phyloP scores from a whole-genome alignment of 2,113 vertebrate species.

The Ahaetulla prasina region DNA sequence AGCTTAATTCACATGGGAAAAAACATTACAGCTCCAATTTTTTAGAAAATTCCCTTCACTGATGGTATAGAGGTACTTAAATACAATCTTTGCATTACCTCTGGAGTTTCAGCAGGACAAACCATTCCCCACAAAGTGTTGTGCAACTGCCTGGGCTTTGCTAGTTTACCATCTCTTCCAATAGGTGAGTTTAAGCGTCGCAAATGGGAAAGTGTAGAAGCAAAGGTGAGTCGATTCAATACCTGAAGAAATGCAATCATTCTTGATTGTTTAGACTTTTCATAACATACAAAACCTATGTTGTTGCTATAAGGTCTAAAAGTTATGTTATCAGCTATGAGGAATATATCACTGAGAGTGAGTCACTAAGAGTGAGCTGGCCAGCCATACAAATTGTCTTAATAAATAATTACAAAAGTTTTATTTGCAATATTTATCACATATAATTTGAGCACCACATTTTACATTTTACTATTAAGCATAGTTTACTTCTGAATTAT shows the following conservation, averaged over 20 bases:
- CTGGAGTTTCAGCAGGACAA: slow-evolving; percentile 96
- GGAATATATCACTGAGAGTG: background rate
- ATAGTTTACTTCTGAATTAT: background rate
- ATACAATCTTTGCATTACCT: slow-evolving; percentile 72
- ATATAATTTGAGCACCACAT: background rate
- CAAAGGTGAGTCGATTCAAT: slow-evolving; percentile 94
- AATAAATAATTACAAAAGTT: background rate
- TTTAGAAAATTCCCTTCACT: background rate
- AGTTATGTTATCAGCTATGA: background rate
- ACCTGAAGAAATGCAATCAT: slow-evolving; percentile 65
- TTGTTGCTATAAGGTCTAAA: background rate
- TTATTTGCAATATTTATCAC: background rate
- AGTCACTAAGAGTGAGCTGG: background rate
- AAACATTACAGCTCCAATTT: background rate
- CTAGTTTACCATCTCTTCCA: slow-evolving; percentile 93
- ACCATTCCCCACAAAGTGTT: slow-evolving; percentile 99
- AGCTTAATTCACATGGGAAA: background rate
- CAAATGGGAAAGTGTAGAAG: slow-evolving; percentile 93
- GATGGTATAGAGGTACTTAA: background rate
- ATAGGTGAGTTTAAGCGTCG: slow-evolving; percentile 95
- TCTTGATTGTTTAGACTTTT: background rate
- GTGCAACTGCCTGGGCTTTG: slow-evolving; percentile 95
- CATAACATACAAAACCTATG: background rate
- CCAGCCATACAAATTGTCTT: background rate
- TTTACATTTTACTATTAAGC: background rate